Conservation (phyloP, 2,888 invertebrate species). For the Xylophagus ater region DNA sequence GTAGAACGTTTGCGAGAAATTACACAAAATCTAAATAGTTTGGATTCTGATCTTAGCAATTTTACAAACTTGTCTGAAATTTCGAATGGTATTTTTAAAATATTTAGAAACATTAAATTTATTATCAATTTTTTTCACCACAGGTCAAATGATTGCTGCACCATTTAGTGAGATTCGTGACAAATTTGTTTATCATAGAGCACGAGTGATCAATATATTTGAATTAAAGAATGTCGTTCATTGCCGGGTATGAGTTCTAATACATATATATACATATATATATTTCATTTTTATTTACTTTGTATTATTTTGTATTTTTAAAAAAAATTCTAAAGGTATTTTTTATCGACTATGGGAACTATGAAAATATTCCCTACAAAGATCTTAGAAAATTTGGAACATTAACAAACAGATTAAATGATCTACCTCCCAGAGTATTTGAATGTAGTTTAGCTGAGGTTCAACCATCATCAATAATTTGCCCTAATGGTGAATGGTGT, state of each 20-base stretch:
- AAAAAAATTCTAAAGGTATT: conserved; percentile 56
- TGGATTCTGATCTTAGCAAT: conserved; percentile 24
- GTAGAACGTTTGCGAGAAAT: conserved; percentile 32
- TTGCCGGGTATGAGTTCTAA: conserved; percentile 20
- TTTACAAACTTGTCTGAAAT: conserved; percentile 26
- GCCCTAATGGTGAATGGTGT: conserved; percentile 52
- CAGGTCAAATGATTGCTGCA: conserved; percentile 49
- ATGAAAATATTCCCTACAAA: conserved; percentile 38
- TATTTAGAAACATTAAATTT: too few species aligned
- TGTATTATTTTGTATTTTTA: conserved; percentile 11
- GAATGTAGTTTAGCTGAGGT: conserved; percentile 61
- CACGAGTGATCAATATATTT: conserved; percentile 41
- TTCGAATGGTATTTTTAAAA: conserved; percentile 42
- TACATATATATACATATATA: neutral
- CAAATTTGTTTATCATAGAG: conserved; percentile 43
- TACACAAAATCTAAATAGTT: conserved; percentile 33
- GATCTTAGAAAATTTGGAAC: conserved; percentile 39
- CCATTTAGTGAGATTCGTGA: conserved; percentile 40
- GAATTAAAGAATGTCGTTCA: conserved; percentile 17
- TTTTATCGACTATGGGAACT: conserved; percentile 71
- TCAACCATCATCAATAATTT: conserved; percentile 52
- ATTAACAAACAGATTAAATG: conserved; percentile 21
- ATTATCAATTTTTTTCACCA: too few species aligned
- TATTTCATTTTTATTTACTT: neutral
- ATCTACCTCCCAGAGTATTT: conserved; percentile 51